Conservation (phyloP, 2,888 invertebrate genomes). For the Odontocolon sp. region DNA sequence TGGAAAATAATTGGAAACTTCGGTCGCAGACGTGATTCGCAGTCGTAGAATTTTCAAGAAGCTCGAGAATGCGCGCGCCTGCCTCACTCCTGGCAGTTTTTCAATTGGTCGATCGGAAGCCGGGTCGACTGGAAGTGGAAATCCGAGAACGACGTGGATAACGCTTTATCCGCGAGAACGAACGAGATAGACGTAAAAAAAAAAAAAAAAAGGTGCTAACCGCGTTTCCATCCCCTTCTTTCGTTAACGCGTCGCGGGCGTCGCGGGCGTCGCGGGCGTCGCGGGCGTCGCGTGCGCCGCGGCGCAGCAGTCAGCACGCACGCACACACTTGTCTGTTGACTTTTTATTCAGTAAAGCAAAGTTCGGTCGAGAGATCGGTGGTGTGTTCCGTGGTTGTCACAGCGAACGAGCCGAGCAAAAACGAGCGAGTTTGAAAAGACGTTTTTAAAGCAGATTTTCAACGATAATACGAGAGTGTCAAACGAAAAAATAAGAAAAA, state of each 20-base stretch:
- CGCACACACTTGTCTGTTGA: constrained; percentile 47
- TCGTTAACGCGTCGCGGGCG: constrained; percentile 25
- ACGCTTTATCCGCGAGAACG: constrained; percentile 26
- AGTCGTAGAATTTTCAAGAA: neutral
- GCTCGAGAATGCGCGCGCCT: constrained; percentile 30
- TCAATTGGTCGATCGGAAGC: constrained; percentile 54
- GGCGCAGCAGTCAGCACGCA: constrained; percentile 22
- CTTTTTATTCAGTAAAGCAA: constrained; percentile 68
- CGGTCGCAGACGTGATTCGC: neutral
- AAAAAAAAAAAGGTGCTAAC: constrained; percentile 43
- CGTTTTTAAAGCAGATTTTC: neutral
- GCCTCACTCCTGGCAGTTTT: constrained; percentile 11
- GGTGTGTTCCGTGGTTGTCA: constrained; percentile 32
- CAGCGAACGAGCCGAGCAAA: constrained; percentile 13
- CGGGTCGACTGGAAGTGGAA: constrained; percentile 39
- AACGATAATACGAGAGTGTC: neutral
- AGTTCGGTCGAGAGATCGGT: constrained; percentile 64
- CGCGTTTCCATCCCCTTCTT: constrained; percentile 20
- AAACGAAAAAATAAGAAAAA: neutral
- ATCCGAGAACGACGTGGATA: constrained; percentile 18
- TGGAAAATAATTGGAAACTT: neutral
- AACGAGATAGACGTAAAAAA: constrained; percentile 19
- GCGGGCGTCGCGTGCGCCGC: constrained; percentile 2
- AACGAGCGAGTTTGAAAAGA: constrained; percentile 15
- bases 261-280: constrained; percentile 21